Evolutionary conservation across 2,113 vertebrate species (phyloP).

Genomic region (Anguilla rostrata): DNA sequence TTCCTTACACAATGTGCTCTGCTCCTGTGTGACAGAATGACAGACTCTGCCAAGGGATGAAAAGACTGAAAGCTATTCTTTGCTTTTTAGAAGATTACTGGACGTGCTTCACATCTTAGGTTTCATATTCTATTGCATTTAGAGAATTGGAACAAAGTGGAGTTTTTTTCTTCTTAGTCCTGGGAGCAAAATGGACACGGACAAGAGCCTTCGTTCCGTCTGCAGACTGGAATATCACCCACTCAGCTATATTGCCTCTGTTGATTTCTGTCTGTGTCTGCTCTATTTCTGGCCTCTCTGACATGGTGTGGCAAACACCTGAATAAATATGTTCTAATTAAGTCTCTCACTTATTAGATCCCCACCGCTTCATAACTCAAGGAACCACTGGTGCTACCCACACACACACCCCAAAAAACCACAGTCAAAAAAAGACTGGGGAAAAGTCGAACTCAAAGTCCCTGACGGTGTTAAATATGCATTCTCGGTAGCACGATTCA

Average conservation of each 20-base stretch:
- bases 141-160: background rate
- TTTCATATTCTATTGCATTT: too few species aligned
- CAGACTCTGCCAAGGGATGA: too few species aligned
- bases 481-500: background rate
- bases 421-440: background rate
- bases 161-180: background rate
- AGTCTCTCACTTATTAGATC: background rate
- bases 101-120: too few species aligned
- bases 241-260: background rate
- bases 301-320: background rate
- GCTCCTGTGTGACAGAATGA: too few species aligned
- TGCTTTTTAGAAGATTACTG: too few species aligned
- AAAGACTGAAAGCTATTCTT: too few species aligned
- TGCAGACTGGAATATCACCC: background rate
- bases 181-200: background rate
- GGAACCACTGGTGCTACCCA: background rate
- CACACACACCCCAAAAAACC: too few species aligned
- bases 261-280: background rate
- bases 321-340: background rate
- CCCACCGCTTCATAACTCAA: background rate
- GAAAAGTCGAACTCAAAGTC: background rate
- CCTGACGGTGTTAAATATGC: background rate
- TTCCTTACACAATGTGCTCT: too few species aligned
- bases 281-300: background rate
- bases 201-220: background rate